Evolutionary conservation across 2,113 vertebrate species (phyloP).

Genomic region (Syngnathoides biaculeatus): DNA sequence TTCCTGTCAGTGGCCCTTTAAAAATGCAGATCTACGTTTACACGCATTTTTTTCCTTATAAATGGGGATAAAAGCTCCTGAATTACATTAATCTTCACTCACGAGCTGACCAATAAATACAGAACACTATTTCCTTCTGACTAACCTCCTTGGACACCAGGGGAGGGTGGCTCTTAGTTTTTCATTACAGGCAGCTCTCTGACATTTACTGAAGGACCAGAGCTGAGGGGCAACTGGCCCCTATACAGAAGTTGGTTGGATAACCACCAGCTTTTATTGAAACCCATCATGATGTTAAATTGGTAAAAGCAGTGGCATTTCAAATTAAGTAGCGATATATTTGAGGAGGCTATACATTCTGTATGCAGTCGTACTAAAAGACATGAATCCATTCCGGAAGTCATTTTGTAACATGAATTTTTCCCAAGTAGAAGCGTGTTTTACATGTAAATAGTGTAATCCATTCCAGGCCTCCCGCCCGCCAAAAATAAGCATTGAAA

Average conservation of each 20-base stretch:
- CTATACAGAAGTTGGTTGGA: neutral
- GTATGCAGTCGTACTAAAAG: too few relatives aligned
- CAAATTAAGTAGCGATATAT: slow-evolving; percentile 18
- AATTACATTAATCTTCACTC: neutral
- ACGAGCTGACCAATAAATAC: neutral
- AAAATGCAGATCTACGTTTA: neutral
- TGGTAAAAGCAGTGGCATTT: neutral
- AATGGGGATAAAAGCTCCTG: neutral
- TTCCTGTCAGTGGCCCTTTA: too few relatives aligned
- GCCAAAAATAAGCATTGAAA: too few relatives aligned
- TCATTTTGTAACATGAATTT: too few relatives aligned
- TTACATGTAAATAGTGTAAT: too few relatives aligned
- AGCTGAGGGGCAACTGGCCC: neutral
- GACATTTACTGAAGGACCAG: slow-evolving; percentile 19
- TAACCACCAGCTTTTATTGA: slow-evolving; percentile 5
- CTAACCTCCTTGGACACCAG: slow-evolving; percentile 2
- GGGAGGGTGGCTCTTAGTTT: neutral
- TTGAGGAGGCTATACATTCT: slow-evolving; percentile 17
- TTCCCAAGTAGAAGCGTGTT: too few relatives aligned
- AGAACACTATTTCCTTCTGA: neutral
- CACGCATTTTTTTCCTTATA: neutral
- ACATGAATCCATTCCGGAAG: too few relatives aligned
- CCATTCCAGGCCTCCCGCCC: too few relatives aligned
- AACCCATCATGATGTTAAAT: slow-evolving; percentile 2
- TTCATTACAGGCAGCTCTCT: slow-evolving; percentile 6